A percentile compares a stretch with the other conserved stretches of the same genome.
phyloP scores from a whole-genome alignment of 2,113 vertebrate genomes.

The Amphiprion percula region DNA sequence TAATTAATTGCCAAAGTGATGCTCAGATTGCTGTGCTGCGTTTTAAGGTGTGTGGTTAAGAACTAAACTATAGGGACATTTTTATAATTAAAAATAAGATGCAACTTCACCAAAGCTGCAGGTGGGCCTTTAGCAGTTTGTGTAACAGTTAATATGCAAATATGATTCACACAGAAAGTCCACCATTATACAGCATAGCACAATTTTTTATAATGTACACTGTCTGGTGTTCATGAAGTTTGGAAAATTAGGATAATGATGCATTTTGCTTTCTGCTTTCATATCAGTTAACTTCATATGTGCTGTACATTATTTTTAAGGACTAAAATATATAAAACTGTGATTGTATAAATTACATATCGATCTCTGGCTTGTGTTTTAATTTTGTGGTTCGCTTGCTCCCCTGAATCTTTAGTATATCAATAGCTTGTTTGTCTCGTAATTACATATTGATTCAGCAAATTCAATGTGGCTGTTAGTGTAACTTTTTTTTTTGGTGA shows the following conservation, averaged over 20 bases:
- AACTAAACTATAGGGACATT: no score
- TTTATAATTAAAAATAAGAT: no score
- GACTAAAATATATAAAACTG: slow-evolving; percentile 19
- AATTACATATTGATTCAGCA: slow-evolving; percentile 82
- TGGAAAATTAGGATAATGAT: not conserved
- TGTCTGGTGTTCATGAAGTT: not conserved
- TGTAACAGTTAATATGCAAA: not conserved
- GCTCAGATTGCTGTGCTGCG: slow-evolving; percentile 25
- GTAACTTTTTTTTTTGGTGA: slow-evolving; percentile 36
- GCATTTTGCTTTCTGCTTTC: not conserved
- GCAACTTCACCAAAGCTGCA: no score
- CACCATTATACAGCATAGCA: no score
- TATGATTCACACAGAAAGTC: not conserved
- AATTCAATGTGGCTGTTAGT: slow-evolving; percentile 58
- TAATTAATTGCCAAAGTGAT: slow-evolving; percentile 60
- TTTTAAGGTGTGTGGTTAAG: not conserved
- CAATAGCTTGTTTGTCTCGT: slow-evolving; percentile 81
- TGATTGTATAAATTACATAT: slow-evolving; percentile 73
- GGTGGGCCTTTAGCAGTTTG: not conserved
- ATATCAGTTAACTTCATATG: not conserved
- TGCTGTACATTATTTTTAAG: not conserved
- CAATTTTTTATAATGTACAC: no score
- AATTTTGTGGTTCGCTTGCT: slow-evolving; percentile 64
- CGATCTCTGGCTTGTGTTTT: slow-evolving; percentile 68
- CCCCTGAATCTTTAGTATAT: slow-evolving; percentile 70